Evolutionary conservation across 2,113 vertebrate genomes (phyloP).

Genomic region (Planiliza haematocheilus): DNA sequence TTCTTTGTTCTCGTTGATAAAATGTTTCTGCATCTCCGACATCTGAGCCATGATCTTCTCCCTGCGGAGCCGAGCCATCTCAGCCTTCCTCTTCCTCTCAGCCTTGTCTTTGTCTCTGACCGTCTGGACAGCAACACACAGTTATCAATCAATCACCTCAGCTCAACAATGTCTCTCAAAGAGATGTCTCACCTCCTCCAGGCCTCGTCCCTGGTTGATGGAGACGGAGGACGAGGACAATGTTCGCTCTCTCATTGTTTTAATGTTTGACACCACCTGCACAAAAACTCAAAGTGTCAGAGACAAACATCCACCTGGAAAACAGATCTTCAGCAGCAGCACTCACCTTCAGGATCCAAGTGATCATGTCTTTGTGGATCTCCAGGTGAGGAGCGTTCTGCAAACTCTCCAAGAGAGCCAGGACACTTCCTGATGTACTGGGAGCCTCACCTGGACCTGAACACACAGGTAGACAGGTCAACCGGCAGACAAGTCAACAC

Average conservation of each 20-base stretch:
- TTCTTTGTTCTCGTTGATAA: slow-evolving; percentile 97
- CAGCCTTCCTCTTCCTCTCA: slow-evolving; percentile 95
- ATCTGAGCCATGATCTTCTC: slow-evolving; percentile 99
- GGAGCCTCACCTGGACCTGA: slow-evolving; percentile 87
- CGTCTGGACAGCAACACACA: slow-evolving; percentile 29
- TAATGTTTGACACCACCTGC: slow-evolving; percentile 90
- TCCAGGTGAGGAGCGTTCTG: slow-evolving; percentile 95
- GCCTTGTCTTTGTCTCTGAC: slow-evolving; percentile 94
- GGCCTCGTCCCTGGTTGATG: slow-evolving; percentile 83
- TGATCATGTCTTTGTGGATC: slow-evolving; percentile 97
- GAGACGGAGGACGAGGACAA: slow-evolving; percentile 81
- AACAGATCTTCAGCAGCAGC: not conserved
- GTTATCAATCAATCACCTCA: not conserved
- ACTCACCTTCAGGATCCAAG: slow-evolving; percentile 94
- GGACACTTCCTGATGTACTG: slow-evolving; percentile 89
- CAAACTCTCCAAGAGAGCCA: slow-evolving; percentile 93
- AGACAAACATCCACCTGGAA: not conserved
- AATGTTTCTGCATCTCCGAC: slow-evolving; percentile 98
- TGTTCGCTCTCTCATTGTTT: slow-evolving; percentile 89
- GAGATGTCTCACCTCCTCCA: slow-evolving; percentile 87
- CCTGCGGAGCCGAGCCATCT: slow-evolving; percentile 92
- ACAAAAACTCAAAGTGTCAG: slow-evolving; percentile 4
- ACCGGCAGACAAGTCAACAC: no score
- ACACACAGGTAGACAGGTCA: not conserved
- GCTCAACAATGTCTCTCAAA: no score